These are phyloP conservation scores for Bombus consobrinus DNA, from an alignment of 1,140 invertebrate genomes.

Conservation along the genomic window DNA sequence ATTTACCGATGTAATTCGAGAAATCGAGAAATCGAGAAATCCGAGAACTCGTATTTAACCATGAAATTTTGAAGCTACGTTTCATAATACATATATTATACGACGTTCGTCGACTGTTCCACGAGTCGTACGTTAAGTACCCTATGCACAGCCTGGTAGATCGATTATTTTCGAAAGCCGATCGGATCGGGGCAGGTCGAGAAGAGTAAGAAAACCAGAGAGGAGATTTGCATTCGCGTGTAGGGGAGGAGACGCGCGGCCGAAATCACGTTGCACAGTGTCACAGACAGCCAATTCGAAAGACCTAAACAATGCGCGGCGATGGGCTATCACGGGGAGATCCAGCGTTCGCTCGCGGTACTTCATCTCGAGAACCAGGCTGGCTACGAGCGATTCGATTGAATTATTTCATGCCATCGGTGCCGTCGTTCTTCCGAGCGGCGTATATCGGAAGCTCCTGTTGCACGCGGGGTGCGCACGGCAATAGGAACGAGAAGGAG, in stretches of 20 bases:
- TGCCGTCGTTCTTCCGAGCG: slow-evolving; percentile 37
- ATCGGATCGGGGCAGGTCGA: background rate
- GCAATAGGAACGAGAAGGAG: background rate
- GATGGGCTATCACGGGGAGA: slow-evolving; percentile 51
- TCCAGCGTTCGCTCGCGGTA: background rate
- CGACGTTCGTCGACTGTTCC: no score
- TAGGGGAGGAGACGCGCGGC: background rate
- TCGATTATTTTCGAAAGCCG: slow-evolving; percentile 1
- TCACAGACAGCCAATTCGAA: slow-evolving; percentile 24
- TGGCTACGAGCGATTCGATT: slow-evolving; percentile 56
- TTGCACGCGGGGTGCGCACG: slow-evolving; percentile 1
- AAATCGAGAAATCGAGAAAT: background rate
- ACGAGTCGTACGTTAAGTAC: background rate
- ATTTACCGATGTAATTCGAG: slow-evolving; percentile 1
- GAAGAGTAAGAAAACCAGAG: no score
- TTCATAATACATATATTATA: background rate
- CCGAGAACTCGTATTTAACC: background rate
- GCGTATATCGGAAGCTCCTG: slow-evolving; percentile 58
- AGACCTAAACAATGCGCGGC: slow-evolving; percentile 42
- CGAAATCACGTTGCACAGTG: background rate
- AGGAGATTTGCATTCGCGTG: slow-evolving; percentile 23
- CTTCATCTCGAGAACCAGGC: slow-evolving; percentile 41
- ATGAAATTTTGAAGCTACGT: background rate
- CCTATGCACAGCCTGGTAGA: no score
- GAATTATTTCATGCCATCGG: slow-evolving; percentile 69